These are phyloP conservation scores for Tamandua tetradactyla DNA, from an alignment of 2,797 vertebrate species.

Conservation along the genomic window DNA sequence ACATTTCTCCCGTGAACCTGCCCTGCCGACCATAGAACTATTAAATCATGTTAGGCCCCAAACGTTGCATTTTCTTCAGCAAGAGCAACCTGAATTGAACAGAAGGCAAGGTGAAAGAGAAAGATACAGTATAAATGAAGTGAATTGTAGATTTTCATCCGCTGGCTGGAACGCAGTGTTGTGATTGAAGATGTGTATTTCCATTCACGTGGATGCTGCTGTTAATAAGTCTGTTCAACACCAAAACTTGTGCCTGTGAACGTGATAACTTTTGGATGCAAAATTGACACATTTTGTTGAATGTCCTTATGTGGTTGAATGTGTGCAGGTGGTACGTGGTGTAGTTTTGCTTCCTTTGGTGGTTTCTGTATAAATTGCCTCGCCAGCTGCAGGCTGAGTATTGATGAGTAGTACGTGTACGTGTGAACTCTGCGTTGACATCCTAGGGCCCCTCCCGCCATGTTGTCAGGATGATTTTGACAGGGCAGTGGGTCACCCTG, in stretches of 20 bases:
- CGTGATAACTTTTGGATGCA: not conserved
- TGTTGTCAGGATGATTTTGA: not conserved
- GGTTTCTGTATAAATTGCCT: not conserved
- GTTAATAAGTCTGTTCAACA: not conserved
- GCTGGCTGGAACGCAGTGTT: not conserved
- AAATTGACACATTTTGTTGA: not conserved
- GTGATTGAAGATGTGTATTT: not conserved
- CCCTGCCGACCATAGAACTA: not conserved
- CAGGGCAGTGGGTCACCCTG: not conserved
- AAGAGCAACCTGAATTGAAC: not conserved
- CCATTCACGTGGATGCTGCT: not conserved
- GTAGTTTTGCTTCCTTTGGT: not conserved
- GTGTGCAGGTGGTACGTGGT: too few relatives aligned
- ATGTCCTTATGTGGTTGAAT: not conserved
- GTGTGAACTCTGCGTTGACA: not conserved
- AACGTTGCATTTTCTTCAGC: not conserved
- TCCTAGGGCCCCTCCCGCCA: not conserved
- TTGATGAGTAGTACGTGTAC: not conserved
- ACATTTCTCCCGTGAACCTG: not conserved
- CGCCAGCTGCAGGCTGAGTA: not conserved
- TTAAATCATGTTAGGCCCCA: not conserved
- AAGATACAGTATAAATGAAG: not conserved
- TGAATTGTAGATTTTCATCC: not conserved
- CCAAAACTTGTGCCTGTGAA: not conserved
- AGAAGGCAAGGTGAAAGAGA: not conserved